phyloP scores from a whole-genome alignment of 2,888 invertebrate species.

The Acleris holmiana region DNA sequence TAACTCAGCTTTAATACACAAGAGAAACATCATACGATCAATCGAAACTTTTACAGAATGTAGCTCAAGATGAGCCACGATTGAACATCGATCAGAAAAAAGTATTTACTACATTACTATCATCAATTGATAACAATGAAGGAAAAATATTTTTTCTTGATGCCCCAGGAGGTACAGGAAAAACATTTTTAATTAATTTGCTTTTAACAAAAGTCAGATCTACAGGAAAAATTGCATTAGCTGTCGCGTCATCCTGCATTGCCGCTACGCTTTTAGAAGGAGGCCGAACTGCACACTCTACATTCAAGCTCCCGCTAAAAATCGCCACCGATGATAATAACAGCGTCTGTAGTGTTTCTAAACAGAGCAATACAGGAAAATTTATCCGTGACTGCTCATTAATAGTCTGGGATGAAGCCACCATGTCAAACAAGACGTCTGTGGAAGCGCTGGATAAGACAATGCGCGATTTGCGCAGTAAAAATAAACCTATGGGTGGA shows the following conservation, averaged over 20 bases:
- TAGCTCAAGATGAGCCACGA: constrained; percentile 45
- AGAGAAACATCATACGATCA: constrained; percentile 45
- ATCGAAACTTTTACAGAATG: constrained; percentile 42
- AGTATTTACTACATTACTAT: constrained; percentile 41
- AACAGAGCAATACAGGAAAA: constrained; percentile 48
- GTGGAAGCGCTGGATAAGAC: no score
- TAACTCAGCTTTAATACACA: constrained; percentile 41
- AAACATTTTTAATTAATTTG: no score
- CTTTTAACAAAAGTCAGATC: constrained; percentile 40
- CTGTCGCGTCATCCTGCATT: constrained; percentile 48
- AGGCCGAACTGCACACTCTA: no score
- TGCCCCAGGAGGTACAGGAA: constrained; percentile 41
- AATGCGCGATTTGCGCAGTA: no score
- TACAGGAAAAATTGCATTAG: constrained; percentile 50
- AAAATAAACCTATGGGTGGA: no score
- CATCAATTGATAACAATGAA: constrained; percentile 41
- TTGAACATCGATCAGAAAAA: constrained; percentile 46
- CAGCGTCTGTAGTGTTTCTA: constrained; percentile 46
- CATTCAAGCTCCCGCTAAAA: constrained; percentile 39
- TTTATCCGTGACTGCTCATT: constrained; percentile 46
- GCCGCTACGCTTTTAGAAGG: constrained; percentile 55
- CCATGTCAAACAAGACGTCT: no score
- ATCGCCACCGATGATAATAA: constrained; percentile 43
- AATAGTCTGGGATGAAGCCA: constrained; percentile 47
- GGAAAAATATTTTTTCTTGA: constrained; percentile 41